Conservation (phyloP, 2,113 vertebrate genomes). For the Cyrtonyx montezumae region DNA sequence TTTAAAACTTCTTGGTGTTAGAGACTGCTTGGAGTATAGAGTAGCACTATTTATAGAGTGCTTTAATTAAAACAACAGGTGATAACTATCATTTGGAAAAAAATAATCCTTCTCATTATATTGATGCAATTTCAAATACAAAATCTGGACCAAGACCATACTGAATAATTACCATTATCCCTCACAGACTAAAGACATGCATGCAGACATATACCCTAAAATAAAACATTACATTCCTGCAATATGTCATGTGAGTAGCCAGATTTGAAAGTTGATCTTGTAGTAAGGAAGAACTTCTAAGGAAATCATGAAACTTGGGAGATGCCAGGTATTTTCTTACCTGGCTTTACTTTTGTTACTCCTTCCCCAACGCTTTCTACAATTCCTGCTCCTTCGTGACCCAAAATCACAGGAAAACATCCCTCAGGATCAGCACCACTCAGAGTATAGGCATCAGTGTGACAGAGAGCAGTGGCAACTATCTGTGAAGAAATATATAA, state of each 20-base stretch:
- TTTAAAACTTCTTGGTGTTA: neutral
- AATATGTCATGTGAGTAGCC: neutral
- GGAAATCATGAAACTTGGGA: neutral
- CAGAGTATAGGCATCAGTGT: slow-evolving; percentile 84
- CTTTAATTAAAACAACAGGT: neutral
- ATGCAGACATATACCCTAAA: neutral
- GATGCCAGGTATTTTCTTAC: slow-evolving; percentile 63
- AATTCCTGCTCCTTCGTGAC: slow-evolving; percentile 85
- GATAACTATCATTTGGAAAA: neutral
- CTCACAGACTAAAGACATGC: neutral
- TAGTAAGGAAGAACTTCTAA: neutral
- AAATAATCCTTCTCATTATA: neutral
- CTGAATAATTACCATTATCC: neutral
- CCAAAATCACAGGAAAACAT: slow-evolving; percentile 83
- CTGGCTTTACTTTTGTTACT: slow-evolving; percentile 91
- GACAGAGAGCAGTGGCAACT: slow-evolving; percentile 82
- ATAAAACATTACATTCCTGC: neutral
- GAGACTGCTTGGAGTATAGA: neutral
- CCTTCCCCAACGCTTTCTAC: slow-evolving; percentile 90
- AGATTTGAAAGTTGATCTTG: neutral
- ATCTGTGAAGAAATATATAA: slow-evolving; percentile 61
- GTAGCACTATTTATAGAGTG: neutral
- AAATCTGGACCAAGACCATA: neutral
- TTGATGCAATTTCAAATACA: neutral
- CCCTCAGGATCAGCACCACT: slow-evolving; percentile 83